These are phyloP conservation scores for Cololabis saira DNA, from an alignment of 2,113 vertebrate genomes.

Conservation along the genomic window DNA sequence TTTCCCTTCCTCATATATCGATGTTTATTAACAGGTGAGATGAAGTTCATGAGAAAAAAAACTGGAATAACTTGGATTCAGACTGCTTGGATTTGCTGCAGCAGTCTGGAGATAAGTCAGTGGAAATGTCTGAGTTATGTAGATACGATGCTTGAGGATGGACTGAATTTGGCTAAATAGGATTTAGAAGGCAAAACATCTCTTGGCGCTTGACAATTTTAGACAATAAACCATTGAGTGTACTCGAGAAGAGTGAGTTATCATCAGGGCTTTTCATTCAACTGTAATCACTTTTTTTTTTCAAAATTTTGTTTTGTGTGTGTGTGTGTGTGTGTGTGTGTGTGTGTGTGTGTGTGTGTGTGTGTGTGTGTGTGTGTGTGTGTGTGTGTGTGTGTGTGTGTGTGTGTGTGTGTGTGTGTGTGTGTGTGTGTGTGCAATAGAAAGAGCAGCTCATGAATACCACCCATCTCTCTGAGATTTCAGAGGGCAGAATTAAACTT, in stretches of 20 bases:
- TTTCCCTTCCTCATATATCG: too few species aligned
- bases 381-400: background rate
- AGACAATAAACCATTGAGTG: slow-evolving; percentile 70
- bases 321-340: background rate
- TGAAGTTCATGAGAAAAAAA: too few species aligned
- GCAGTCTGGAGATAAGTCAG: slow-evolving; percentile 58
- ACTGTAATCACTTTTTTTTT: slow-evolving; percentile 47
- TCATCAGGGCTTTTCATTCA: slow-evolving; percentile 48
- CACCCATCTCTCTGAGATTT: slow-evolving; percentile 36
- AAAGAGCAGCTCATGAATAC: slow-evolving; percentile 13
- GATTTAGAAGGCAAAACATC: slow-evolving; percentile 60
- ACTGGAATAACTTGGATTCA: too few species aligned
- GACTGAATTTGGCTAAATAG: slow-evolving; percentile 67
- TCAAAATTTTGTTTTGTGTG: background rate
- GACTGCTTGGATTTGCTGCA: slow-evolving; percentile 49
- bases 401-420: too few species aligned
- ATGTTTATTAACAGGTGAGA: too few species aligned
- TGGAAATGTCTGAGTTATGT: slow-evolving; percentile 61
- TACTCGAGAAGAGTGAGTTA: slow-evolving; percentile 62
- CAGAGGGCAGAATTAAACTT: slow-evolving; percentile 66
- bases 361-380: background rate
- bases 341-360: background rate
- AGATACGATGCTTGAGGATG: slow-evolving; percentile 55
- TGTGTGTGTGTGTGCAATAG: background rate
- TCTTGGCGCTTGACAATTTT: slow-evolving; percentile 64